Conservation (phyloP, 1,140 invertebrate genomes). For the Carcinoscorpius rotundicauda region DNA sequence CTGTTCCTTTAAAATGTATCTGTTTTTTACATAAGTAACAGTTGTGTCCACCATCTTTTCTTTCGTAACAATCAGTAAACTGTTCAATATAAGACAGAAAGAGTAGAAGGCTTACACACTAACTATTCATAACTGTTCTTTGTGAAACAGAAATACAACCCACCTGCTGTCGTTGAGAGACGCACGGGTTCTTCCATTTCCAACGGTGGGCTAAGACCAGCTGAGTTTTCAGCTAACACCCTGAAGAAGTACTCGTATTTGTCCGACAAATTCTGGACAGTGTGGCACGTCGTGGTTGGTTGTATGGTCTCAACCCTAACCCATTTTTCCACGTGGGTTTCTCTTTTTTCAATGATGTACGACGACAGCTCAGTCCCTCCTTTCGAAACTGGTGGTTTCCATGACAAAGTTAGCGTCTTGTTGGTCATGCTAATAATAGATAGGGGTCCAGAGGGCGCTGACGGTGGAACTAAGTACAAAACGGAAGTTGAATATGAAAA, state of each 20-base stretch:
- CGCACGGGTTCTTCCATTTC: slow-evolving; percentile 58
- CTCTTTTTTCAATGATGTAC: slow-evolving; percentile 86
- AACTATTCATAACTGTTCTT: background rate
- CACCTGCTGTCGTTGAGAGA: slow-evolving; percentile 89
- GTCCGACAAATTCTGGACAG: slow-evolving; percentile 75
- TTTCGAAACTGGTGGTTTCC: slow-evolving; percentile 67
- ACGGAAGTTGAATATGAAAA: background rate
- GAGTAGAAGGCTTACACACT: too few species aligned
- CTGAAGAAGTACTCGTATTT: slow-evolving; percentile 79
- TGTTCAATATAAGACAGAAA: too few species aligned
- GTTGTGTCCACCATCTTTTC: too few species aligned
- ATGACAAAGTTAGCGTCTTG: slow-evolving; percentile 68
- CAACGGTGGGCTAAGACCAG: slow-evolving; percentile 67
- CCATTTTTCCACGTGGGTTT: slow-evolving; percentile 61
- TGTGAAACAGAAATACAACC: slow-evolving; percentile 34
- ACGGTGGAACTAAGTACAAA: slow-evolving; percentile 55
- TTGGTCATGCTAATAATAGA: slow-evolving; percentile 64
- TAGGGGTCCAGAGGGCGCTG: slow-evolving; percentile 54
- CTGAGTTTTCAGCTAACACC: slow-evolving; percentile 79
- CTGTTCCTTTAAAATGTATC: too few species aligned
- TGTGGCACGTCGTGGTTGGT: slow-evolving; percentile 57
- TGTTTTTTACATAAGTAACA: too few species aligned
- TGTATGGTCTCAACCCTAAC: slow-evolving; percentile 75
- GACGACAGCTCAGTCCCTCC: slow-evolving; percentile 74
- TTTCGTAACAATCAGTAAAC: too few species aligned